Base-by-base conservation (phyloP, 2,113 vertebrate genomes). In the Dissostichus mawsoni region DNA sequence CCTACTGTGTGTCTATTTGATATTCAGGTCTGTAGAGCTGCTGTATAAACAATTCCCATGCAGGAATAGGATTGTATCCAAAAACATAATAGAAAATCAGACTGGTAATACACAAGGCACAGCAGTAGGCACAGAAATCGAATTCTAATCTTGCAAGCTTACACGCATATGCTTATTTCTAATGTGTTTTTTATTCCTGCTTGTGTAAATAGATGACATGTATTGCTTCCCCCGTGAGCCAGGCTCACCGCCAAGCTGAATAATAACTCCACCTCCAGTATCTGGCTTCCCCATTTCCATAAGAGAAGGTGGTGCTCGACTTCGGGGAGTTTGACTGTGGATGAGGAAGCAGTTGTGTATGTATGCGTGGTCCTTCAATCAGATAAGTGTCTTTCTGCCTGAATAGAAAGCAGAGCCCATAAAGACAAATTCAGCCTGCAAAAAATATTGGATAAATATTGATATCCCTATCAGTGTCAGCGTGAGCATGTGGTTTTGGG, bases 371-470 rank as follows among this genome's bases (percentile, higher is more conserved):
- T 78, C 65, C 69, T 82, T 79, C 74, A 61, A 74, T 89, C 75
- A 84, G 63, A 85, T 85, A 73, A 76, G 58, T 63, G 52, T 29
- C 53, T 44, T 0, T 69, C 45, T 74, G 52, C 59, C 45, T 82
- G 64, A 81, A 77, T 20, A 77, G 58, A 78, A 75, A 83, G 17
- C 47, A 65, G 47, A 61, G 0, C 52, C 6, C 8, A 5, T 73
- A 70, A 80, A 69, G 44, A 83, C 58, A 76, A 78, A 82, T 72
- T 64, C 11, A 59, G 50, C 59, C n/a, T 12, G 36, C 0, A 25
- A 47, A 78, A 80, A 48, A 69, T 41, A 44, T 69, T 10, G 18
- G 36, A 80, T 84, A 80, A 80, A 90, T 86, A 90, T 88, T 78
- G 51, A 87, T 83, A 63, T 66, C 64, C 65, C 11, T 4, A 11